phyloP scores from a whole-genome alignment of 2,888 invertebrate genomes.

The Chymomyza procnemis region DNA sequence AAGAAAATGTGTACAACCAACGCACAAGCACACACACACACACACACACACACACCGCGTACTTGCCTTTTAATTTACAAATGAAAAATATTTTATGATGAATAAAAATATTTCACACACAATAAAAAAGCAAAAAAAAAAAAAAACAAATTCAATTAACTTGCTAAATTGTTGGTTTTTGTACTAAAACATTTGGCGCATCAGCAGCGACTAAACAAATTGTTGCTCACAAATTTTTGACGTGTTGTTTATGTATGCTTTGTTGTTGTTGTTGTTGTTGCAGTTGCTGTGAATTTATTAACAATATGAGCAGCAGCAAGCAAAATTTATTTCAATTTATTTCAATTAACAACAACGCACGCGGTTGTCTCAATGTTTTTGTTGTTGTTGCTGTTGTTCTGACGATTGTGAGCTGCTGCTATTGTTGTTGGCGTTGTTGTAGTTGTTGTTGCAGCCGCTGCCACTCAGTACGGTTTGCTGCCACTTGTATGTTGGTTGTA shows the following conservation, averaged over 20 bases:
- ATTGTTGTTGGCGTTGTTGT: conserved; percentile 24
- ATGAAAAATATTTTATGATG: background rate
- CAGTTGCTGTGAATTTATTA: conserved; percentile 63
- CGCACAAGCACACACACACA: background rate
- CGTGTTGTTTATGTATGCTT: conserved; percentile 11
- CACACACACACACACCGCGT: background rate
- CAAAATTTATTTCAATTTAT: conserved; percentile 77
- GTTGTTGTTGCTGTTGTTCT: conserved; percentile 7
- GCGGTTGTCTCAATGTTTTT: conserved; percentile 23
- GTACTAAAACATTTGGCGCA: background rate
- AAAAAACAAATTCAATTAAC: background rate
- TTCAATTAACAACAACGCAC: conserved; percentile 75
- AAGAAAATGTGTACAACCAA: background rate
- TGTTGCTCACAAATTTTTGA: conserved; percentile 1
- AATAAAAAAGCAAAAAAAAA: background rate
- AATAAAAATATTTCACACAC: background rate
- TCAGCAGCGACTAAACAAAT: conserved; percentile 15
- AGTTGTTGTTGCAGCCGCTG: conserved; percentile 15
- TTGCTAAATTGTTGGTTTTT: background rate
- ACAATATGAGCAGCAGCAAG: conserved; percentile 72
- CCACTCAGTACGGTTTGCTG: conserved; percentile 26
- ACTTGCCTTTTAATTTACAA: background rate
- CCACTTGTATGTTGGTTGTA: conserved; percentile 58
- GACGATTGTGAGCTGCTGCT: conserved; percentile 10
- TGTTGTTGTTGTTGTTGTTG: conserved; percentile 18